A percentile compares a stretch with the other conserved stretches of the same genome.
Conservation (phyloP, 2,888 invertebrate genomes). For the Falcaria lacertinaria region DNA sequence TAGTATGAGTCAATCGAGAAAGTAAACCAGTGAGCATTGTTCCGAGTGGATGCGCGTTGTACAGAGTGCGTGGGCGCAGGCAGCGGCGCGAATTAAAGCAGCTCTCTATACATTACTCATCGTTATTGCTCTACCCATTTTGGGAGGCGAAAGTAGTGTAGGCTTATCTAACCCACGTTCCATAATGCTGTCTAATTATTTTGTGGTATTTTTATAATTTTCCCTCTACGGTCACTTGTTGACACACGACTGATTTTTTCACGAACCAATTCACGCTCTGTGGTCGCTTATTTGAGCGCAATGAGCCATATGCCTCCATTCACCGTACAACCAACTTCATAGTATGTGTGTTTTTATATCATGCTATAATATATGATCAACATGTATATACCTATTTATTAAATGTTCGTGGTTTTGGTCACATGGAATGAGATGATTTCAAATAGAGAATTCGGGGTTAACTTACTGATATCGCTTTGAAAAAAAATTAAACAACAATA, state of each 20-base stretch:
- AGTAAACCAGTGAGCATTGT: slow-evolving; percentile 78
- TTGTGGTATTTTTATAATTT: slow-evolving; percentile 45
- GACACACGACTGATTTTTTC: slow-evolving; percentile 51
- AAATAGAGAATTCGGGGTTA: neutral
- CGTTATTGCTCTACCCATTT: slow-evolving; percentile 75
- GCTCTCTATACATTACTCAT: slow-evolving; percentile 80
- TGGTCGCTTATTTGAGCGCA: slow-evolving; percentile 58
- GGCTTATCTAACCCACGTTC: slow-evolving; percentile 47
- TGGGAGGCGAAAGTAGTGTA: slow-evolving; percentile 74
- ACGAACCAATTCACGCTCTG: slow-evolving; percentile 51
- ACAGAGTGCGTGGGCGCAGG: slow-evolving; percentile 66
- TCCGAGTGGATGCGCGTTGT: slow-evolving; percentile 75
- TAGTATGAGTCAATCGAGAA: slow-evolving; percentile 78
- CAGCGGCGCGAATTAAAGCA: slow-evolving; percentile 74
- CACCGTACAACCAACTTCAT: slow-evolving; percentile 27
- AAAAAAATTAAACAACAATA: neutral
- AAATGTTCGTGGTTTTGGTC: too few relatives aligned
- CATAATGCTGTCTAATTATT: slow-evolving; percentile 41
- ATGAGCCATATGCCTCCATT: slow-evolving; percentile 31
- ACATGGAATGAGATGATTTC: too few relatives aligned
- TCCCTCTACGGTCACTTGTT: slow-evolving; percentile 36
- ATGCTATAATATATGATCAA: too few relatives aligned
- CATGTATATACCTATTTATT: too few relatives aligned
- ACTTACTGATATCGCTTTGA: neutral
- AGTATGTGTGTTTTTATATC: too few relatives aligned